Base-by-base conservation (phyloP, 1,140 invertebrate species). In the Tetramorium alpestre region DNA sequence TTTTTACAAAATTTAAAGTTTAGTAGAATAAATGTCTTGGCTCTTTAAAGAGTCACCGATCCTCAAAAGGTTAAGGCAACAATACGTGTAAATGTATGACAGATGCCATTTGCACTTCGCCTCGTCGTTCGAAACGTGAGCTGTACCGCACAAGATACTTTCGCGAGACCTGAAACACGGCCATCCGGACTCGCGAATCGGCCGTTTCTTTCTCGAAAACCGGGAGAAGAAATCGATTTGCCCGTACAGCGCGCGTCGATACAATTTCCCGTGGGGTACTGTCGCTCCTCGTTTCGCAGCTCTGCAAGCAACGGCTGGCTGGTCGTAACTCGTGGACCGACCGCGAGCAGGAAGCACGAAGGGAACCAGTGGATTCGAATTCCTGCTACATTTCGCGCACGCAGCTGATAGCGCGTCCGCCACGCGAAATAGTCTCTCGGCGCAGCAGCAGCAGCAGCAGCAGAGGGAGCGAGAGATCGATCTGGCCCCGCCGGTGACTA, bases 201-300 rank as follows among this genome's bases (percentile, higher is more conserved):
- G 8, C 60, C 28, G 56, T 54, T 85, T 44, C 28, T 77, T 44
- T n/a, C 28, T 44, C 69, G 60, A 60, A 49, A 78, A 67, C 41
- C n/a, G 67, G n/a, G 33, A 51, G 70, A 76, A 82, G 70, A 89
- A 81, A 90, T 90, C 89, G 89, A 90, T 90, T 89, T 90, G 86
- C 56, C 65, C 51, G 88, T 10, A 72, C 47, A n/a, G 72, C 28
- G 72, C 56, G 88, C 89, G 70, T 84, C 89, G 89, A 90, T 90
- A 86, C 88, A 89, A 90, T 90, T 90, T 90, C 77, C 89, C 72
- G 72, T 73, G 85, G 64, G 85, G 88, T 87, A 82, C 70, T 87
- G 89, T 78, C 88, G 76, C 87, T 86, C 69, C 87, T 87, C 87
- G 84, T 88, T 89, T 87, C 64, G 88, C 89, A 87, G 76, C 44